These are phyloP conservation scores for Dicyrtoma fusca DNA, from an alignment of 2,888 invertebrate species.

Conservation along the genomic window DNA sequence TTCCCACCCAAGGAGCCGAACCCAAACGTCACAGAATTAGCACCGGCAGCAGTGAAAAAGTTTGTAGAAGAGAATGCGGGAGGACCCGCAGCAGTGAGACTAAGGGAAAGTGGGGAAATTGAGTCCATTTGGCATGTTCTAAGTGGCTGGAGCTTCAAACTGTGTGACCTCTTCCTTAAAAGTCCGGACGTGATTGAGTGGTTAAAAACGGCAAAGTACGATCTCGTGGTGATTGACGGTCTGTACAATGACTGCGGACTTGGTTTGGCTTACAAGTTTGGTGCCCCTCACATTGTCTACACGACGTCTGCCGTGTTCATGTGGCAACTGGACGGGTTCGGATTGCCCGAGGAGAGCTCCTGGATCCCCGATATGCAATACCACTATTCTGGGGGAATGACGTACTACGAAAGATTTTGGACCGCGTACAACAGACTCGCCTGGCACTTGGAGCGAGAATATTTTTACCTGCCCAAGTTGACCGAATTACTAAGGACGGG, in stretches of 20 bases:
- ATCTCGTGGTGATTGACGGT: conserved; percentile 45
- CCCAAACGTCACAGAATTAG: conserved; percentile 45
- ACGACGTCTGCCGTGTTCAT: conserved; percentile 31
- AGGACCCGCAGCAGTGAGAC: conserved; percentile 15
- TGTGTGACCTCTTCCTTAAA: conserved; percentile 32
- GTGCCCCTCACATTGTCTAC: conserved; percentile 38
- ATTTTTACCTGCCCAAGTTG: conserved; percentile 42
- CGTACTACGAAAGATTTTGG: conserved; percentile 38
- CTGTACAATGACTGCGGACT: conserved; percentile 44
- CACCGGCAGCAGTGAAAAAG: conserved; percentile 22
- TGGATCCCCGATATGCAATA: conserved; percentile 45
- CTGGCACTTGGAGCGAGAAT: conserved; percentile 37
- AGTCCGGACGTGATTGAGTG: conserved; percentile 19
- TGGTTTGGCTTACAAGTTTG: conserved; percentile 38
- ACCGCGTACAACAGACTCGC: conserved; percentile 39
- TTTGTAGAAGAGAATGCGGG: conserved; percentile 14
- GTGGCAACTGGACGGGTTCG: conserved; percentile 39
- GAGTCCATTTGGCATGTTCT: conserved; percentile 23
- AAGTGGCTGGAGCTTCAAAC: conserved; percentile 7
- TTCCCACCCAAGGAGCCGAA: conserved; percentile 29
- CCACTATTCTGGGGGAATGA: not conserved
- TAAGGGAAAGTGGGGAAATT: not conserved
- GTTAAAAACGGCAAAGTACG: conserved; percentile 24
- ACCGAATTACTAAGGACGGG: conserved; percentile 38
- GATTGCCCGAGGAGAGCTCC: conserved; percentile 38